Percentiles rank a stretch among this genome's conserved stretches.
Evolutionary conservation across 2,797 vertebrate genomes (phyloP).

Genomic region (Florisuga fusca): DNA sequence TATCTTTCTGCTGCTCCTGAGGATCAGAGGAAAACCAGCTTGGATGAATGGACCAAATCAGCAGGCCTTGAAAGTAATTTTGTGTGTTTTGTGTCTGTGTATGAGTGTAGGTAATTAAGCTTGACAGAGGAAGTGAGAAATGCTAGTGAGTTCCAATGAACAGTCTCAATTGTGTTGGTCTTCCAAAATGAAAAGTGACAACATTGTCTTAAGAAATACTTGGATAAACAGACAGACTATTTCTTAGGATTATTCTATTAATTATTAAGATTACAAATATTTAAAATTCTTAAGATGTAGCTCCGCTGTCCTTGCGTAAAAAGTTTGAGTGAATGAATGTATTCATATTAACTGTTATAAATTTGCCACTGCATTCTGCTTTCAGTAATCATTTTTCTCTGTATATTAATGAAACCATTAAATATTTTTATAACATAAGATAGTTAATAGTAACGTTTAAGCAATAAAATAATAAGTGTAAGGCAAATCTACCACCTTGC

Average conservation of each 20-base stretch:
- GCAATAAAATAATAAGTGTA: background rate
- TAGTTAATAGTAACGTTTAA: background rate
- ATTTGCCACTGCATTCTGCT: background rate
- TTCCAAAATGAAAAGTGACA: background rate
- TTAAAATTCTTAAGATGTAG: background rate
- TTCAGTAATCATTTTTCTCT: background rate
- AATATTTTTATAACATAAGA: background rate
- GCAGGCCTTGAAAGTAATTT: conserved; percentile 90
- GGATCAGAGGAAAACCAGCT: conserved; percentile 86
- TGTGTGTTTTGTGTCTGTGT: background rate
- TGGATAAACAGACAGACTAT: background rate
- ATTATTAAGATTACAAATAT: background rate
- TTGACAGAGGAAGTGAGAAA: background rate
- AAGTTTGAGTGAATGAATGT: background rate
- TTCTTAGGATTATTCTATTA: background rate
- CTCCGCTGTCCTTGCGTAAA: background rate
- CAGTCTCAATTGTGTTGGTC: background rate
- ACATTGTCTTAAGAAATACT: background rate
- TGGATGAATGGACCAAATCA: conserved; percentile 90
- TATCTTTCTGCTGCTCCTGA: conserved; percentile 94
- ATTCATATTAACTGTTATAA: background rate
- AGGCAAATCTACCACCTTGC: background rate
- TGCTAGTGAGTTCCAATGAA: background rate
- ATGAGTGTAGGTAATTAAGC: background rate
- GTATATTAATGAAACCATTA: background rate